Percentiles rank a stretch among this genome's conserved stretches.
Evolutionary conservation across 2,797 vertebrate genomes (phyloP).

Genomic region (Tachyglossus aculeatus): DNA sequence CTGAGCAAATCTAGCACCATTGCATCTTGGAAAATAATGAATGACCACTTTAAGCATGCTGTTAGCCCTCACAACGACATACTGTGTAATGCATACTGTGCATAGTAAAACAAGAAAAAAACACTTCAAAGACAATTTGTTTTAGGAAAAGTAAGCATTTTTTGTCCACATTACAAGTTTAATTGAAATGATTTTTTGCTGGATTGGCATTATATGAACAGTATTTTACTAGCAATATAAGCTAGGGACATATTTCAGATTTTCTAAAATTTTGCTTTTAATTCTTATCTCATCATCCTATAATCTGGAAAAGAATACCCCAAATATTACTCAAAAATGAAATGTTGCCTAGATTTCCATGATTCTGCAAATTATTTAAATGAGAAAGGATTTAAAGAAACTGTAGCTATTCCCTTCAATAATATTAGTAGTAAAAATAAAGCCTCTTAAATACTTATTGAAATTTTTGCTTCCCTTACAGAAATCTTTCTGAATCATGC

Average conservation of each 20-base stretch:
- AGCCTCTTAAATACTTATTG: slow-evolving; percentile 29
- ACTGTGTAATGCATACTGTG: neutral
- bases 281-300: neutral
- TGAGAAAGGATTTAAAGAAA: slow-evolving; percentile 13
- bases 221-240: neutral
- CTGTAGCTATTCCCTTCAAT: slow-evolving; percentile 8
- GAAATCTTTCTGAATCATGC: slow-evolving; percentile 36
- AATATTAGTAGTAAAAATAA: slow-evolving; percentile 33
- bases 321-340: neutral
- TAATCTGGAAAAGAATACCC: neutral
- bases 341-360: neutral
- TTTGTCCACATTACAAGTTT: neutral
- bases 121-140: neutral
- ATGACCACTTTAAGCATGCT: neutral
- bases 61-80: neutral
- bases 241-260: neutral
- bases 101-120: neutral
- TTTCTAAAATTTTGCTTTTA: neutral
- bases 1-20: neutral
- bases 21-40: neutral
- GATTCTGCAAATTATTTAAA: slow-evolving; percentile 1
- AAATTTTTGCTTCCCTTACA: slow-evolving; percentile 14
- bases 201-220: neutral
- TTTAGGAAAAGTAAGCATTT: neutral
- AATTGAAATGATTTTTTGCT: neutral